These are phyloP conservation scores for Macquaria ambigua DNA, from an alignment of 2,113 vertebrate species.

Conservation along the genomic window DNA sequence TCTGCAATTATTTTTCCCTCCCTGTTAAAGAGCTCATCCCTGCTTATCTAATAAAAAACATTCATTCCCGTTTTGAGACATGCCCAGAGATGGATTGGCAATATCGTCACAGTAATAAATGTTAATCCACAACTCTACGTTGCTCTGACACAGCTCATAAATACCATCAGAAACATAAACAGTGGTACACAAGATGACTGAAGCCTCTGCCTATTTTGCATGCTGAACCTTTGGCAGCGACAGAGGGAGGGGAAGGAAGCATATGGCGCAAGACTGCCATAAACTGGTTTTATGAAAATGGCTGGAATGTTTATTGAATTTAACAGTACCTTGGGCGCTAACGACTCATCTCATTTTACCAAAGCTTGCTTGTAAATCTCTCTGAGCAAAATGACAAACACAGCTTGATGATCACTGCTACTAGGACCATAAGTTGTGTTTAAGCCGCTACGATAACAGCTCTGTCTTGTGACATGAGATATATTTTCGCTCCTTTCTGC, in stretches of 20 bases:
- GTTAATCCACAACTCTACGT: constrained; percentile 75
- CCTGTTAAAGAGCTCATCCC: constrained; percentile 46
- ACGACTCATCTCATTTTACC: constrained; percentile 54
- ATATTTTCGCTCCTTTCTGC: neutral
- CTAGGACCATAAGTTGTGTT: constrained; percentile 18
- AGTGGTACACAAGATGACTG: constrained; percentile 54
- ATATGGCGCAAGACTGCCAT: constrained; percentile 80
- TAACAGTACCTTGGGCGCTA: constrained; percentile 80
- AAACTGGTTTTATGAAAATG: constrained; percentile 86
- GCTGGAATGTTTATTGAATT: constrained; percentile 87
- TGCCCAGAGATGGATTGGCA: constrained; percentile 51
- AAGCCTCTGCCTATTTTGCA: constrained; percentile 62
- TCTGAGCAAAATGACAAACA: constrained; percentile 46
- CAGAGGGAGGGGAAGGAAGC: constrained; percentile 66
- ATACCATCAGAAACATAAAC: constrained; percentile 80
- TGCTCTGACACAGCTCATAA: constrained; percentile 76
- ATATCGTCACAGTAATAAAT: constrained; percentile 65
- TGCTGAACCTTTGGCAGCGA: constrained; percentile 44
- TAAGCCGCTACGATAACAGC: neutral
- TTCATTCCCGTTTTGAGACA: constrained; percentile 38
- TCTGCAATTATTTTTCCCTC: constrained; percentile 41
- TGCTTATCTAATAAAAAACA: constrained; percentile 53
- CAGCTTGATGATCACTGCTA: constrained; percentile 30
- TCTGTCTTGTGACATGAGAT: neutral
- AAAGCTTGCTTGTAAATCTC: constrained; percentile 55